Evolutionary conservation across 1,140 invertebrate species (phyloP), one percentile per base, ranked within the genome.

Genomic region (Araneus ventricosus): DNA sequence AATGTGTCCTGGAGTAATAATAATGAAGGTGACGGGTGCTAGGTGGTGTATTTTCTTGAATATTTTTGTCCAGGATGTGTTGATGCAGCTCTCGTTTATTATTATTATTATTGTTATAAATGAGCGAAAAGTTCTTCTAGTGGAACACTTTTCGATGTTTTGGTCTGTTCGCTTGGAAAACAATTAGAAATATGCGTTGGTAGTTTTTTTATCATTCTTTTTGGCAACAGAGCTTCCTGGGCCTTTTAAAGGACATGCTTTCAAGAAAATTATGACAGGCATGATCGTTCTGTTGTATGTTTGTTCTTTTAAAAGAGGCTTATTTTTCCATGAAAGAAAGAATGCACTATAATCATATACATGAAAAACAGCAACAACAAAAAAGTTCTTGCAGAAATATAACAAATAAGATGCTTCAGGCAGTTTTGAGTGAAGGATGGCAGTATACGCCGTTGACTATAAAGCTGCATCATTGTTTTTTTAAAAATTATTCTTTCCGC

Each of bases 1-100:
- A 70, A 63, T 61, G 22, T 88, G 61, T 88, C 61, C 39, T 39
- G 27, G 45, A 30, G 82, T 59, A 85, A 85, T 85, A 85, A 86
- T 86, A 86, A 86, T 86, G 52, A 86, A 57, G 52, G 45, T 52
- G 41, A 84, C 24, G 41, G 79, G 22, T 84, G 27, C 80, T 84
- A 75, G 3, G 20, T 34, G 70, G 70, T 20, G 30, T 14, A 4
- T 75, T 75, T 75, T 75, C 70, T 70, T 27, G 14, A 20, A 75
- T 75, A 75, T 37, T 75, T 75, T 75, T 75, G 27, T 10, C 14
- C 67, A 24, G 67, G 67, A 37, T 30, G 30, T 34, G 30, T 34
- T 75, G 30, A 75, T 75, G 67, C 4, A 75, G 61, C 24, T 67
- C 30, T 75, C 67, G 30, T 34, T 17, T 67, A 67, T 67, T 67